phyloP scores from a whole-genome alignment of 2,797 vertebrate species.

The Tokudaia tokunoshimensis region DNA sequence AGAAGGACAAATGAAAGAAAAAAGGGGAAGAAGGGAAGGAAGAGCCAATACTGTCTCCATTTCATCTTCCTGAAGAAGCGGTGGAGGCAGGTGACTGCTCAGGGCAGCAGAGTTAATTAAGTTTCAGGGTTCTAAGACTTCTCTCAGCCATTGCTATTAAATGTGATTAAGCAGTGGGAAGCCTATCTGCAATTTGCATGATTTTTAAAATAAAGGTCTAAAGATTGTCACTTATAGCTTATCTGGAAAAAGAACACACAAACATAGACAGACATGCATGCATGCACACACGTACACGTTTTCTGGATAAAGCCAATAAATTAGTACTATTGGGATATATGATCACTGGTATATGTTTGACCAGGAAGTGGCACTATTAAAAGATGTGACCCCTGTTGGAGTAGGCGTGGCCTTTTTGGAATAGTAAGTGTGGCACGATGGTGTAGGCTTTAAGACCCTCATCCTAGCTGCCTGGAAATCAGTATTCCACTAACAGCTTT shows the following conservation, averaged over 20 bases:
- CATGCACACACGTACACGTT: neutral
- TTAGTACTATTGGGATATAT: neutral
- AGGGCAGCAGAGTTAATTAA: slow-evolving; percentile 23
- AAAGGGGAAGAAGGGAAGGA: neutral
- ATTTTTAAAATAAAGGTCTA: slow-evolving; percentile 37
- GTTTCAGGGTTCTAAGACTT: neutral
- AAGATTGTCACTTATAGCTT: slow-evolving; percentile 31
- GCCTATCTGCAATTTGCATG: neutral
- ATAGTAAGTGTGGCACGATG: too few relatives aligned
- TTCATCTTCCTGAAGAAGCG: neutral
- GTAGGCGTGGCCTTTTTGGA: too few relatives aligned
- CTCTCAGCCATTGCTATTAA: neutral
- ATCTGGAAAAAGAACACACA: neutral
- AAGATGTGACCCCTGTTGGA: too few relatives aligned
- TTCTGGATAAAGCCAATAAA: slow-evolving; percentile 10
- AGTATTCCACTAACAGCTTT: too few relatives aligned
- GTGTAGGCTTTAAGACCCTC: too few relatives aligned
- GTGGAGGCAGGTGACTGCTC: slow-evolving; percentile 27
- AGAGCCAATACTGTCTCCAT: neutral
- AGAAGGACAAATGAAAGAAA: neutral
- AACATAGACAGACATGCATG: neutral
- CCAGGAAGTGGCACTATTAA: too few relatives aligned
- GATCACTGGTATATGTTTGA: too few relatives aligned
- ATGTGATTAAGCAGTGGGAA: neutral
- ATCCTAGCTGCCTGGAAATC: too few relatives aligned